Percentiles rank a stretch among this genome's conserved stretches.
Evolutionary conservation across 2,797 vertebrate genomes (phyloP).

Genomic region (Ciconia nigra): DNA sequence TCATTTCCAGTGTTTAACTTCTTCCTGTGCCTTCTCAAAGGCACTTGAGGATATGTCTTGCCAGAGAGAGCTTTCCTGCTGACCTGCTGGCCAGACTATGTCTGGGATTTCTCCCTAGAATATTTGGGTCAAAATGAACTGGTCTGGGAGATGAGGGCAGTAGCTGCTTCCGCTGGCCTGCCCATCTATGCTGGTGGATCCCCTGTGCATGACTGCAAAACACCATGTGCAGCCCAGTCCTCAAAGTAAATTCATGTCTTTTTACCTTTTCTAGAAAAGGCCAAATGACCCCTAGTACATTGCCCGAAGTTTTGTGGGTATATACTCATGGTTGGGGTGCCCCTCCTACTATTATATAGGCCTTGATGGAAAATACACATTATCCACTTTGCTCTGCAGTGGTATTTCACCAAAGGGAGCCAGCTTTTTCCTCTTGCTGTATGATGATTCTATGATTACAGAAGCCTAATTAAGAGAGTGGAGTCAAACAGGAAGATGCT

Average conservation of each 20-base stretch:
- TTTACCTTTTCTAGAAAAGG: background rate
- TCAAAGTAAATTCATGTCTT: background rate
- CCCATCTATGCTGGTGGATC: background rate
- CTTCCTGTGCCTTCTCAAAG: background rate
- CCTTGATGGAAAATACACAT: background rate
- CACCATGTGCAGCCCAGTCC: background rate
- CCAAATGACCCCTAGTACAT: fast-evolving
- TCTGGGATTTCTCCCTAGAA: background rate
- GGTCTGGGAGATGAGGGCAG: background rate
- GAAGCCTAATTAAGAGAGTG: background rate
- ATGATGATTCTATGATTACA: background rate
- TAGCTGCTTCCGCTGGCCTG: background rate
- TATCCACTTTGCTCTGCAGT: background rate
- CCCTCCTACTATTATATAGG: background rate
- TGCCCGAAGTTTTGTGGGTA: background rate
- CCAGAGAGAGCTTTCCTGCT: background rate
- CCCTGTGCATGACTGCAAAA: background rate
- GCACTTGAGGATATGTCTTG: background rate
- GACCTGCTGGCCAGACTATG: background rate
- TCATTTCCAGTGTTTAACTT: background rate
- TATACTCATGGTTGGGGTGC: background rate
- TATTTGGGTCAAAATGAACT: background rate
- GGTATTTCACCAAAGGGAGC: background rate
- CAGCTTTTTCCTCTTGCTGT: background rate
- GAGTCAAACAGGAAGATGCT: background rate